Conservation (phyloP, 1,140 invertebrate species). For the Panagrolaimus sp. region DNA sequence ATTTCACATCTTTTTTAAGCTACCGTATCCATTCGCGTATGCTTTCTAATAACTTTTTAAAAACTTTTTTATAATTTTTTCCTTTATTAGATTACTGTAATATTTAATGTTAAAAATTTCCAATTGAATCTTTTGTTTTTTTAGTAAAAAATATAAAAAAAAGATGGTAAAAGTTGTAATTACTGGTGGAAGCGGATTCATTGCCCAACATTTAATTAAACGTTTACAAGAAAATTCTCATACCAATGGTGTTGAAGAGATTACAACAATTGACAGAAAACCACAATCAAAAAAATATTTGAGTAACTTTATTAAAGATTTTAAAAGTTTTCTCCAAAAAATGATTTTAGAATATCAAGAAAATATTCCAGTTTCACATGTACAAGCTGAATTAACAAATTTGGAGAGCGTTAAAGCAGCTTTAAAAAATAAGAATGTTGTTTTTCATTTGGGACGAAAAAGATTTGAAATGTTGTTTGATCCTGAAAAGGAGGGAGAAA, state of each 20-base stretch:
- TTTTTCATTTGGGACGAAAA: background rate
- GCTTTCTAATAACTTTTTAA: no score
- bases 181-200: background rate
- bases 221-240: background rate
- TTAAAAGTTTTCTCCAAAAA: background rate
- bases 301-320: background rate
- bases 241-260: background rate
- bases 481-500: background rate
- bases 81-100: no score
- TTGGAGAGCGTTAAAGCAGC: background rate
- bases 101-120: no score
- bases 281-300: background rate
- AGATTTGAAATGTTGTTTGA: slow-evolving; percentile 4
- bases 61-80: no score
- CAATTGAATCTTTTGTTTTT: no score
- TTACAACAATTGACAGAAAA: background rate
- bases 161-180: slow-evolving; percentile 1
- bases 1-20: no score
- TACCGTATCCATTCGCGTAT: no score
- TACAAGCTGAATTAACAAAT: background rate
- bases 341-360: background rate
- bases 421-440: background rate
- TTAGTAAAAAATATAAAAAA: no score
- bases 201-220: background rate
- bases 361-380: slow-evolving; percentile 3